Evolutionary conservation across 1,140 invertebrate species (phyloP).

Genomic region (Pogonognathellus flavescens): DNA sequence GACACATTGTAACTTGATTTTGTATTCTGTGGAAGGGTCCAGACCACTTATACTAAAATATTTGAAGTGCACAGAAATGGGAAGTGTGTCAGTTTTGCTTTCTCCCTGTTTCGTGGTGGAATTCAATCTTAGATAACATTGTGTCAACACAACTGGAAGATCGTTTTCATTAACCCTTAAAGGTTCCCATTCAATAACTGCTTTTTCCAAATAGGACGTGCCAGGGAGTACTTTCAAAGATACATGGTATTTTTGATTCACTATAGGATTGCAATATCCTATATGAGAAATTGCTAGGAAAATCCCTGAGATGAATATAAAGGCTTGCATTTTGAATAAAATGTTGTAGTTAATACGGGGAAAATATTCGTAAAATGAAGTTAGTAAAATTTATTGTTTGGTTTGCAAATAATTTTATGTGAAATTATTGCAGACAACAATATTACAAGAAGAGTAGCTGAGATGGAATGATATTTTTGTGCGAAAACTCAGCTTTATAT

Average conservation of each 20-base stretch:
- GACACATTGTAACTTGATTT: not conserved
- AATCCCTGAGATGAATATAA: not conserved
- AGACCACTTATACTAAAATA: not conserved
- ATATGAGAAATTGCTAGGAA: not conserved
- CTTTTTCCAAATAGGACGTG: not conserved
- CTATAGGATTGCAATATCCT: not conserved
- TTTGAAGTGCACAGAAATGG: not conserved
- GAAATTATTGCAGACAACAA: too few relatives aligned
- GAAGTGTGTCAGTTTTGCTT: not conserved
- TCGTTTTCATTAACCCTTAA: not conserved
- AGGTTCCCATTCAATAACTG: not conserved
- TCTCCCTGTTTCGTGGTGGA: not conserved
- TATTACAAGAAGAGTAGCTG: too few relatives aligned
- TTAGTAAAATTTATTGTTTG: too few relatives aligned
- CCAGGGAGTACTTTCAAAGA: not conserved
- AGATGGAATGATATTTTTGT: too few relatives aligned
- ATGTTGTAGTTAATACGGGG: too few relatives aligned
- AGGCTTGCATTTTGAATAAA: not conserved
- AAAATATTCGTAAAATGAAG: too few relatives aligned
- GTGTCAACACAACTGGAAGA: not conserved
- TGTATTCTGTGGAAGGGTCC: not conserved
- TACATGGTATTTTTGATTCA: not conserved
- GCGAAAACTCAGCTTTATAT: too few relatives aligned
- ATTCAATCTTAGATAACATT: not conserved
- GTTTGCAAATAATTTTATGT: too few relatives aligned